Conservation (phyloP, 2,113 vertebrate species). For the Pseudorasbora parva region DNA sequence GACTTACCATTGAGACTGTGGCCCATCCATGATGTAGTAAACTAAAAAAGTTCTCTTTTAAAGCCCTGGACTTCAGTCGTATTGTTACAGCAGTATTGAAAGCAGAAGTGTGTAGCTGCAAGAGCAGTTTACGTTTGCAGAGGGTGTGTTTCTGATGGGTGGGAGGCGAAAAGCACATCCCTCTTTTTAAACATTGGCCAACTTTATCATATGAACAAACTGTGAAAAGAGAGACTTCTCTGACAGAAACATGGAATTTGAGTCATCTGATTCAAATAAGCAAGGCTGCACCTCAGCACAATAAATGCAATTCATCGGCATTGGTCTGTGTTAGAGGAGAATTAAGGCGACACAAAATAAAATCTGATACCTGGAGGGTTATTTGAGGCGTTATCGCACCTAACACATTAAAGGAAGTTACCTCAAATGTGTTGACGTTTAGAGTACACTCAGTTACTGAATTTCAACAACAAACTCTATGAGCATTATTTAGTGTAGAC, state of each 20-base stretch:
- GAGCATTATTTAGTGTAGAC: no score
- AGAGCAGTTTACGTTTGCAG: not conserved
- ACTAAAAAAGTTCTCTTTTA: not conserved
- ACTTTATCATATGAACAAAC: constrained; percentile 11
- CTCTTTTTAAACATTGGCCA: not conserved
- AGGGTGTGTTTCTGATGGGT: not conserved
- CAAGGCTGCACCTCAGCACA: not conserved
- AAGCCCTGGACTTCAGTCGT: not conserved
- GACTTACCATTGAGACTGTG: constrained; percentile 39
- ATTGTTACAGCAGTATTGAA: not conserved
- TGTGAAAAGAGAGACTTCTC: not conserved
- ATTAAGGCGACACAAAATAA: not conserved
- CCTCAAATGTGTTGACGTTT: not conserved
- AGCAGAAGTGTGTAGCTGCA: constrained; percentile 15
- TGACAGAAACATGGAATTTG: constrained; percentile 2
- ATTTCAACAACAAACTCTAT: not conserved
- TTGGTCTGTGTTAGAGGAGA: not conserved
- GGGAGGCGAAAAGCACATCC: constrained; percentile 3
- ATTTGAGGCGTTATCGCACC: not conserved
- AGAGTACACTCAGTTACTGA: not conserved
- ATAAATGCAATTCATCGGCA: not conserved
- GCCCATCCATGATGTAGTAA: not conserved
- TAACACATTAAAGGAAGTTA: not conserved
- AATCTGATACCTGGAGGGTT: not conserved
- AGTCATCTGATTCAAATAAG: constrained; percentile 48